Percentiles rank a stretch among this genome's conserved stretches.
These are phyloP conservation scores for Opisthograptis luteolata DNA, from an alignment of 2,888 invertebrate genomes.

Conservation along the genomic window DNA sequence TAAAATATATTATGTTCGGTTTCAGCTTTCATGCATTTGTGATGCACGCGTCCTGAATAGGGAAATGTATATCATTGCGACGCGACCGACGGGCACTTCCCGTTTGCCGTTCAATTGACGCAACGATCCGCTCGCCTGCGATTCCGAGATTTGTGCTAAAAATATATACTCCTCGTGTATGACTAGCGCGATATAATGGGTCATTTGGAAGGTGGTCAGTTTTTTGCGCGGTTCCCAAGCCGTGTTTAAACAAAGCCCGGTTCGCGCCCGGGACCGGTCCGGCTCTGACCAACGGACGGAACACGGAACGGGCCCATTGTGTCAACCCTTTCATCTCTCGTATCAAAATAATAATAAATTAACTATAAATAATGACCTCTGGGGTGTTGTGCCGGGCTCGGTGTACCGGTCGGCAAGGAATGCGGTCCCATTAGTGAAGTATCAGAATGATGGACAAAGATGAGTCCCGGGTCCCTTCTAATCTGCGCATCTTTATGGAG, in stretches of 20 bases:
- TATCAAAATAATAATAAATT: slow-evolving; percentile 84
- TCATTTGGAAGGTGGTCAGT: slow-evolving; percentile 2
- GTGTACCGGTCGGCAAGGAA: slow-evolving; percentile 77
- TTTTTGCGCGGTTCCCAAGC: slow-evolving; percentile 51
- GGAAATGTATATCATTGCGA: too few species aligned
- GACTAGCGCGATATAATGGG: background rate
- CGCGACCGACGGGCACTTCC: too few species aligned
- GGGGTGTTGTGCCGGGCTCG: slow-evolving; percentile 56
- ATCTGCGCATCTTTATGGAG: slow-evolving; percentile 79
- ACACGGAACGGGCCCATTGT: slow-evolving; percentile 72
- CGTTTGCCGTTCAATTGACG: slow-evolving; percentile 6
- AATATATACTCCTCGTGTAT: background rate
- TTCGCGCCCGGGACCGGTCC: slow-evolving; percentile 50
- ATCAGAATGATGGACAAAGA: slow-evolving; percentile 66
- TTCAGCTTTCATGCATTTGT: too few species aligned
- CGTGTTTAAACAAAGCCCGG: slow-evolving; percentile 47
- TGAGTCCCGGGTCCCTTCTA: slow-evolving; percentile 57
- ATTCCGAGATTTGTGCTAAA: slow-evolving; percentile 1
- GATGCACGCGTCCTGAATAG: too few species aligned
- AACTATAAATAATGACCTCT: slow-evolving; percentile 76
- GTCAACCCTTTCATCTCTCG: slow-evolving; percentile 76
- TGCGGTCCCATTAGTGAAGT: slow-evolving; percentile 80
- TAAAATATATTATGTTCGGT: background rate
- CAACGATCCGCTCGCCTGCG: background rate
- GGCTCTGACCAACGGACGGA: slow-evolving; percentile 68